Conservation (phyloP, 2,113 vertebrate genomes). For the Cephalopterus ornatus region DNA sequence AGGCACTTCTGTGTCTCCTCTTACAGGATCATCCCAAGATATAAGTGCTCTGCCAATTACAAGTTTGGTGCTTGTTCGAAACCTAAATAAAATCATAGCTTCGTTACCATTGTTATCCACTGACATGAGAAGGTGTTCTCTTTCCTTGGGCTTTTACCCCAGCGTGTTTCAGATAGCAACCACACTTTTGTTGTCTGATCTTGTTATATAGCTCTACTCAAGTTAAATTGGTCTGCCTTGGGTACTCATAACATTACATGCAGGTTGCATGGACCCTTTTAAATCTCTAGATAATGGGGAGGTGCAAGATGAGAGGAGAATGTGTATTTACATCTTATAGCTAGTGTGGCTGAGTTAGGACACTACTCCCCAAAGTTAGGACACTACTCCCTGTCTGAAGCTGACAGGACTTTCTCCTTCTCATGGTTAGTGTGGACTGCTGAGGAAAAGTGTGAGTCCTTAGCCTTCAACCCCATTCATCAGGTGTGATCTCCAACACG, state of each 20-base stretch:
- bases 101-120: fast-evolving
- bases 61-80: background rate
- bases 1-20: background rate
- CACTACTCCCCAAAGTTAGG: background rate
- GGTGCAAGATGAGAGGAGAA: background rate
- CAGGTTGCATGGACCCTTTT: background rate
- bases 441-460: background rate
- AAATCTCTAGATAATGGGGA: background rate
- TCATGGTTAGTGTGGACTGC: background rate
- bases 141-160: background rate
- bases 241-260: background rate
- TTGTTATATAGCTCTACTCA: background rate
- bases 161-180: background rate
- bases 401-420: background rate
- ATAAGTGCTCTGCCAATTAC: background rate
- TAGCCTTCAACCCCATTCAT: background rate
- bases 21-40: background rate
- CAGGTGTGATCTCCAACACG: background rate
- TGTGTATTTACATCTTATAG: background rate
- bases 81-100: background rate
- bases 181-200: background rate
- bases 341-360: background rate
- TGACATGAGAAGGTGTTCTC: background rate
- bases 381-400: background rate
- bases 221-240: background rate